Evolutionary conservation across 1,140 invertebrate species (phyloP).

Genomic region (Heliconius congener): DNA sequence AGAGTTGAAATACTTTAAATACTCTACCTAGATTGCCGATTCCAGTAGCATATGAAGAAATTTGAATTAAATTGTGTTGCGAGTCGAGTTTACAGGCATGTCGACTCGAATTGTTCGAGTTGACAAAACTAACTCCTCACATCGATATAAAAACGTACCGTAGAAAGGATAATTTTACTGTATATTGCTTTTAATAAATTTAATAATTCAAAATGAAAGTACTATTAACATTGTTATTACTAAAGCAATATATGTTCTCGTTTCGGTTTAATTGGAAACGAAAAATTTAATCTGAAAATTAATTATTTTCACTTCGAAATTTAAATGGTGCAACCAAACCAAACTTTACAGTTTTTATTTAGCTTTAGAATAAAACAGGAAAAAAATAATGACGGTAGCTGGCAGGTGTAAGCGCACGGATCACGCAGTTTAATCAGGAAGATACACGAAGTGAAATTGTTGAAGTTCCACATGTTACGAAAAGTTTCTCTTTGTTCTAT

Average conservation of each 20-base stretch:
- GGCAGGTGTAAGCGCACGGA: not conserved
- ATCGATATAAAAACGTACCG: too few species aligned
- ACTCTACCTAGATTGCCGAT: too few species aligned
- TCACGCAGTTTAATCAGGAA: constrained; percentile 2
- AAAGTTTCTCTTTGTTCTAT: constrained; percentile 1
- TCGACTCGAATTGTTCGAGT: too few species aligned
- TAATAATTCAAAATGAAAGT: not conserved
- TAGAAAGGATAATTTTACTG: too few species aligned
- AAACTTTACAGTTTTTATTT: not conserved
- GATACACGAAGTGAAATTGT: constrained; percentile 5
- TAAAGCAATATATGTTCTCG: not conserved
- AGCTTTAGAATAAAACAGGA: not conserved
- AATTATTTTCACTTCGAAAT: not conserved
- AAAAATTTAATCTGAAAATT: not conserved
- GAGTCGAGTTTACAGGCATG: too few species aligned
- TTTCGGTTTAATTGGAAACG: not conserved
- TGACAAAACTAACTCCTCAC: too few species aligned
- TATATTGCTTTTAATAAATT: not conserved
- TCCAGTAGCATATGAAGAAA: too few species aligned
- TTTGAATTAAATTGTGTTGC: too few species aligned
- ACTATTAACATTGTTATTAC: not conserved
- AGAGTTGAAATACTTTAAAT: too few species aligned
- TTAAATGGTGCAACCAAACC: not conserved
- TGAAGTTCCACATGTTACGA: constrained; percentile 8
- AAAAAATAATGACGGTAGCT: not conserved